Evolutionary conservation across 2,797 vertebrate genomes (phyloP), one percentile per base, ranked within the genome.

Genomic region (Nannoperca australis): DNA sequence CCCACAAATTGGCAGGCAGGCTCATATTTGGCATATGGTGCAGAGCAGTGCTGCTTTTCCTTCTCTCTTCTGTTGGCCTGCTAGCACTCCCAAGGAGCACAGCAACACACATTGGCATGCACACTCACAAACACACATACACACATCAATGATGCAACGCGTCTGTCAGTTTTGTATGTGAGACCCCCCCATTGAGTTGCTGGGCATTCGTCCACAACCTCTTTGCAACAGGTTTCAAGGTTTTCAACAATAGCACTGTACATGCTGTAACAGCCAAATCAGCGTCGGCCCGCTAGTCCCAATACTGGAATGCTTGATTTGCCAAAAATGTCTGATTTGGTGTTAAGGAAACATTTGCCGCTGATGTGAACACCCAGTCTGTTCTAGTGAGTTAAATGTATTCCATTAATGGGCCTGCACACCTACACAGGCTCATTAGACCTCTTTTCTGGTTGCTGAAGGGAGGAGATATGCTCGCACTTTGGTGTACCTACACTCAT

Each of bases 11-110:
- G 94, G 93, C 94, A 94, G 86, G 71, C 92, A 78, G 73, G 73
- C 89, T 89, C 85, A 84, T 81, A 89, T 94, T 90, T 94, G 94
- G 94, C 94, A 95, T 92, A 92, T 93, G 93, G 93, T 91, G 91
- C 89, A 88, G 88, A 91, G 90, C 88, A 78, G 73, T 70, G 82
- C 86, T 86, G 90, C 89, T 89, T 91, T 90, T 85, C 87, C 87
- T 89, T 76, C 87, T 89, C 87, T 91, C 91, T 82, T 88, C 87
- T 77, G 81, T 92, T 87, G 92, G 91, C 89, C 89, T 88, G 82
- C 85, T 60, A 85, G 86, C 84, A 74, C 71, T 79, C 86, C 86
- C 58, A 62, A 84, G 72, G 60, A 85, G 82, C 79, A 68, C 67
- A 42, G 63, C 40, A 66, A 83, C 84, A 75, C 78, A 68, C 66